Percentiles rank a stretch among this genome's conserved stretches.
Conservation (phyloP, 2,797 vertebrate species). For the Lepilemur ruficaudatus region DNA sequence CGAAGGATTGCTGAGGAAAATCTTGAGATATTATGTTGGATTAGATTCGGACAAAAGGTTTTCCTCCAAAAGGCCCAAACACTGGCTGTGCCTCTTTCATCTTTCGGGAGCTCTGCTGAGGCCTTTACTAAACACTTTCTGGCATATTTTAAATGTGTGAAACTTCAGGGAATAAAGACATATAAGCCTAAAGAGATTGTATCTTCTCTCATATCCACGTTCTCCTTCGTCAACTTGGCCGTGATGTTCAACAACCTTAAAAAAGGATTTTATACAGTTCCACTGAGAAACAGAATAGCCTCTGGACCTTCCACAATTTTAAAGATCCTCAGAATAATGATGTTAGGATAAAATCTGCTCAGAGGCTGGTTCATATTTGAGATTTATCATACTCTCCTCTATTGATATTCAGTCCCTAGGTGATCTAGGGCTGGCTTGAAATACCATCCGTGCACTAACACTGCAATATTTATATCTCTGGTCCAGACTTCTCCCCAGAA, state of each 20-base stretch:
- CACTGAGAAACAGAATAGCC: not conserved
- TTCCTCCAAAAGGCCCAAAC: not conserved
- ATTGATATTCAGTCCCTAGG: not conserved
- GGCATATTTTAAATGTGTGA: not conserved
- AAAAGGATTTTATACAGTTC: not conserved
- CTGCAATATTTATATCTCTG: not conserved
- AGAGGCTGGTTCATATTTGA: not conserved
- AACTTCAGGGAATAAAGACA: not conserved
- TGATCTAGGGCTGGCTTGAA: not conserved
- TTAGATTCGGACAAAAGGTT: not conserved
- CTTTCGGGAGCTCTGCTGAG: not conserved
- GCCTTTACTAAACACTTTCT: not conserved
- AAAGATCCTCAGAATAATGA: not conserved
- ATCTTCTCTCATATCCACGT: not conserved
- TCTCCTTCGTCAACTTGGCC: not conserved
- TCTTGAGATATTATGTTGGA: not conserved
- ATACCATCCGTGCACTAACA: not conserved
- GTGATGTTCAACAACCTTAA: not conserved
- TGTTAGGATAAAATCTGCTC: not conserved
- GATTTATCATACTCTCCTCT: not conserved
- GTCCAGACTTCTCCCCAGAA: not conserved
- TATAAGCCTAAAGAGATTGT: not conserved
- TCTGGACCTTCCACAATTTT: not conserved
- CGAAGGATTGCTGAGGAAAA: not conserved
- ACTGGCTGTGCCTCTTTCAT: not conserved